These are phyloP conservation scores for Idaea biselata DNA, from an alignment of 2,888 invertebrate species.

Conservation along the genomic window DNA sequence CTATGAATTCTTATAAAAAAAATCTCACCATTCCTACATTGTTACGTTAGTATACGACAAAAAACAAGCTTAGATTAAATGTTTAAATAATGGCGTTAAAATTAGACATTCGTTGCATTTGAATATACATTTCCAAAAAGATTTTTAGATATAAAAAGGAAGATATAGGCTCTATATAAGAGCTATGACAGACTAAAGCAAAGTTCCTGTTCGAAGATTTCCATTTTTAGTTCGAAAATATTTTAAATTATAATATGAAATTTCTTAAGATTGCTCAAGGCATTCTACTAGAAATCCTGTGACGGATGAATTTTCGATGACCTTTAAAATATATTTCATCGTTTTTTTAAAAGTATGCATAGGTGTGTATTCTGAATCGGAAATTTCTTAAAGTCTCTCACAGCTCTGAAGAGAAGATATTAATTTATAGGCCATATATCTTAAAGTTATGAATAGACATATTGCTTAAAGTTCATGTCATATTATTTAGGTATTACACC, in stretches of 20 bases:
- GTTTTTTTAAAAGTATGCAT: too few relatives aligned
- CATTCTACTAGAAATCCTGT: too few relatives aligned
- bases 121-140: background rate
- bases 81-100: background rate
- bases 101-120: background rate
- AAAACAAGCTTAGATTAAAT: conserved; percentile 1
- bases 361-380: too few relatives aligned
- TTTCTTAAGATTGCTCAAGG: too few relatives aligned
- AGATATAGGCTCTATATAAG: background rate
- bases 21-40: conserved; percentile 1
- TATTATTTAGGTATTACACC: too few relatives aligned
- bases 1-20: background rate
- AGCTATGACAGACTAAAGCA: too few relatives aligned
- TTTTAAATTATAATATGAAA: too few relatives aligned
- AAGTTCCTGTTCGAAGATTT: background rate
- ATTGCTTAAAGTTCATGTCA: background rate
- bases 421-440: background rate
- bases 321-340: too few relatives aligned
- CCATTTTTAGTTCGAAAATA: too few relatives aligned
- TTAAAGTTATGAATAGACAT: conserved; percentile 6
- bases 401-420: too few relatives aligned
- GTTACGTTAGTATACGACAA: background rate
- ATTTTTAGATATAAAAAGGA: conserved; percentile 1
- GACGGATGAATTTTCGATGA: too few relatives aligned
- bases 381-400: too few relatives aligned